phyloP scores from a whole-genome alignment of 64 coral and sea anemone species.

The Platygyra sinensis region DNA sequence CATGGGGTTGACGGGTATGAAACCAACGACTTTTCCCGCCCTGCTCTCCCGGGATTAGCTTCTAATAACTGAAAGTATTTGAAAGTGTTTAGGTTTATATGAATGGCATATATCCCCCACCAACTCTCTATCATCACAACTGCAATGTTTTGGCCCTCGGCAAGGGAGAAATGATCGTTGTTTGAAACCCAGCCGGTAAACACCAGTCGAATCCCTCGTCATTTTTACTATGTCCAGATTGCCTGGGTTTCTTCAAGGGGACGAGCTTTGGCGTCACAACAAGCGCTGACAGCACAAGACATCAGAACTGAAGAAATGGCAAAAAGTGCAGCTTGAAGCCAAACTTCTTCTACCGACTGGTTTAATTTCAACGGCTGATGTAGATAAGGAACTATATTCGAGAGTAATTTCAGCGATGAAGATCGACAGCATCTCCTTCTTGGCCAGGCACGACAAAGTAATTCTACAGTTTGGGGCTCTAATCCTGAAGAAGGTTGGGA shows the following conservation, averaged over 20 bases:
- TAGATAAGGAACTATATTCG: not conserved
- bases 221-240: conserved; percentile 16
- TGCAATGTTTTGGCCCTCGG: conserved; percentile 11
- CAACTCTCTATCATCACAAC: conserved; percentile 63
- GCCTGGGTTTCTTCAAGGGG: conserved; percentile 28
- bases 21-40: too few relatives aligned
- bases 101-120: too few relatives aligned
- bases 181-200: conserved; percentile 29
- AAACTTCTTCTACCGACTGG: not conserved
- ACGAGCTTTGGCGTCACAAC: conserved; percentile 58
- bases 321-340: not conserved
- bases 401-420: not conserved
- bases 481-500: conserved; percentile 23
- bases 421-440: not conserved
- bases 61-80: too few relatives aligned
- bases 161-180: conserved; percentile 52
- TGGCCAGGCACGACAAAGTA: not conserved
- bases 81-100: too few relatives aligned
- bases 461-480: not conserved
- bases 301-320: not conserved
- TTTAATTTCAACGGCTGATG: not conserved
- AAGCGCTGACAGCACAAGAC: not conserved
- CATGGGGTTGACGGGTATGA: too few relatives aligned
- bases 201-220: not conserved
- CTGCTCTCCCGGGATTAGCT: too few relatives aligned